Evolutionary conservation across 2,113 vertebrate species (phyloP), one percentile per base, ranked within the genome.

Genomic region (Empidonax traillii): DNA sequence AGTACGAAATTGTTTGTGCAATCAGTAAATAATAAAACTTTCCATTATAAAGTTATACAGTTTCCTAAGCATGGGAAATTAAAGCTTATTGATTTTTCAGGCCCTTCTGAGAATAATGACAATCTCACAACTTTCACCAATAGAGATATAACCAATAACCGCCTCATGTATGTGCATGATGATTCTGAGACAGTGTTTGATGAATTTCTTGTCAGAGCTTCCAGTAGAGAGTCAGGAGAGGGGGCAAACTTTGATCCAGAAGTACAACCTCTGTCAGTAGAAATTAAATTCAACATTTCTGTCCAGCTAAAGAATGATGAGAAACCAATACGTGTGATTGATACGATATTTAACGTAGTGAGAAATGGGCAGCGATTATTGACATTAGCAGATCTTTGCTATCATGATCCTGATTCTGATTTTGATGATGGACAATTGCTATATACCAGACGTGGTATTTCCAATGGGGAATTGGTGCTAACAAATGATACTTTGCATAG

Each of bases 291-390:
- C 84, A 98, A 80, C 74, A 87, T 99, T 87, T 98, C 98, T 28
- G 83, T 99, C 81, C 97, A 98, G n/a, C 84, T 99, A 25, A 97
- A 98, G 79, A 99, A 99, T 91, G 99, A 99, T 91, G 98, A 99
- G 85, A 99, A 99, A 88, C 99, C 99, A 4, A 92, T 98, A 28
- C 97, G 98, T 6, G 19, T 98, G 41, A 96, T 99, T 49, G 98
- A 99, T 94, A 98, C 98, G 66, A 96, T 98, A 61, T 99, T 99
- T 85, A 96, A 98, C 1, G 71, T 99, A 5, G 98, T 99, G n/a
- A 93, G 94, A 82, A 98, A 98, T 1, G 97, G 98, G 61, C 98
- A 98, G 78, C 97, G 94, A 68, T 86, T 99, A n/a, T 88, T 99
- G 79, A 99, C 98, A 10, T 82, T 96, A 49, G 96, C 98, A 30